Percentiles rank a stretch among this genome's conserved stretches.
Conservation (phyloP, 2,113 vertebrate species). For the Erythrolamprus reginae region DNA sequence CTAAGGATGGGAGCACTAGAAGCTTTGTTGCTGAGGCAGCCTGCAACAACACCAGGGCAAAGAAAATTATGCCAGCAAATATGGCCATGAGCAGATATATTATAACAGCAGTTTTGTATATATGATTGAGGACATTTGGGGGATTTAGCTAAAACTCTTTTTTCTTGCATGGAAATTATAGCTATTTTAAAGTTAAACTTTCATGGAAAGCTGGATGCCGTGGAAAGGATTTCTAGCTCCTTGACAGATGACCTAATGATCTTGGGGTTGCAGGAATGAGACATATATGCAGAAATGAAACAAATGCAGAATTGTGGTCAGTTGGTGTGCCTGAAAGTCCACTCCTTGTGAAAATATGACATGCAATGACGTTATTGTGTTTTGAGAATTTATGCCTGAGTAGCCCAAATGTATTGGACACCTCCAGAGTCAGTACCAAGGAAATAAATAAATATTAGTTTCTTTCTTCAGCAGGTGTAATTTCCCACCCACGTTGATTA, state of each 20-base stretch:
- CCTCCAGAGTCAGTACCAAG: neutral
- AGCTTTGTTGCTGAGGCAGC: neutral
- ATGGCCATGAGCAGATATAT: neutral
- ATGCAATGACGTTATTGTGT: neutral
- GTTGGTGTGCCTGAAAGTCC: neutral
- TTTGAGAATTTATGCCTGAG: neutral
- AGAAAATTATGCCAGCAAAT: neutral
- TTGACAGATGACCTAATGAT: constrained; percentile 14
- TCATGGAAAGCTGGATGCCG: neutral
- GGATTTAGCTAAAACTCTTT: constrained; percentile 30
- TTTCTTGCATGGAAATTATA: constrained; percentile 12
- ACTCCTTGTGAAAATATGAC: neutral
- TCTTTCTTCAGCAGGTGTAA: neutral
- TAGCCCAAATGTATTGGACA: neutral
- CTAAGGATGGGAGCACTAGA: neutral
- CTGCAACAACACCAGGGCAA: neutral
- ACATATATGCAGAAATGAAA: neutral
- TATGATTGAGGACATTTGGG: neutral
- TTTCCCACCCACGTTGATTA: too few species aligned
- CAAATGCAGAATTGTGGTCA: too few species aligned
- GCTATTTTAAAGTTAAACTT: constrained; percentile 37
- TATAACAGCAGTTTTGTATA: constrained; percentile 18
- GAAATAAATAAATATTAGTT: neutral
- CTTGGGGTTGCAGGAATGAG: constrained; percentile 8
- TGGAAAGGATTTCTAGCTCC: constrained; percentile 18